These are phyloP conservation scores for Lysandra coridon DNA, from an alignment of 2,888 invertebrate genomes.

Conservation along the genomic window DNA sequence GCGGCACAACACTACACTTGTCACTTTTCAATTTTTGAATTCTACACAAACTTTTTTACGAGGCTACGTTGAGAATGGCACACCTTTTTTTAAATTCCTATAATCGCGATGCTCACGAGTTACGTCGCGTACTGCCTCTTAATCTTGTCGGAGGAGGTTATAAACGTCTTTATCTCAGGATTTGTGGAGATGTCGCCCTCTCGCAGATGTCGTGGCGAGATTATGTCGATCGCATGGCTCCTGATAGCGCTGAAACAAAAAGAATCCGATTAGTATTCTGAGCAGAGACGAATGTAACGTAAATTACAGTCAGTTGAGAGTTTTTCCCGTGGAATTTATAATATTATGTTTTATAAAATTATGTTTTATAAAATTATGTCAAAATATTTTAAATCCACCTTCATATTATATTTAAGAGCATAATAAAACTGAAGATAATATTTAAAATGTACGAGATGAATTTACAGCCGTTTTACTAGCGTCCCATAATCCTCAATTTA, in stretches of 20 bases:
- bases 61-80: neutral
- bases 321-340: too few species aligned
- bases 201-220: conserved; percentile 58
- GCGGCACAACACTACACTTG: conserved; percentile 33
- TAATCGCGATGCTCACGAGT: conserved; percentile 8
- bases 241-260: conserved; percentile 66
- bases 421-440: too few species aligned
- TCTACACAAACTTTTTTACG: neutral
- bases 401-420: too few species aligned
- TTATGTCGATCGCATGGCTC: conserved; percentile 67
- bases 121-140: conserved; percentile 9
- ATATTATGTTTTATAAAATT: too few species aligned
- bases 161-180: conserved; percentile 31
- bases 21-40: conserved; percentile 30
- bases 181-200: conserved; percentile 36
- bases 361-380: too few species aligned
- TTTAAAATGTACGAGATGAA: too few species aligned
- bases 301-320: neutral
- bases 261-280: conserved; percentile 46
- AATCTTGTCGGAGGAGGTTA: conserved; percentile 24
- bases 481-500: too few species aligned
- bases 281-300: conserved; percentile 34
- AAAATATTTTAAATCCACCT: too few species aligned
- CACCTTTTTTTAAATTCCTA: conserved; percentile 8
- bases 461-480: too few species aligned